Base-by-base conservation (phyloP, 2,888 invertebrate genomes). In the Diaperis boleti region DNA sequence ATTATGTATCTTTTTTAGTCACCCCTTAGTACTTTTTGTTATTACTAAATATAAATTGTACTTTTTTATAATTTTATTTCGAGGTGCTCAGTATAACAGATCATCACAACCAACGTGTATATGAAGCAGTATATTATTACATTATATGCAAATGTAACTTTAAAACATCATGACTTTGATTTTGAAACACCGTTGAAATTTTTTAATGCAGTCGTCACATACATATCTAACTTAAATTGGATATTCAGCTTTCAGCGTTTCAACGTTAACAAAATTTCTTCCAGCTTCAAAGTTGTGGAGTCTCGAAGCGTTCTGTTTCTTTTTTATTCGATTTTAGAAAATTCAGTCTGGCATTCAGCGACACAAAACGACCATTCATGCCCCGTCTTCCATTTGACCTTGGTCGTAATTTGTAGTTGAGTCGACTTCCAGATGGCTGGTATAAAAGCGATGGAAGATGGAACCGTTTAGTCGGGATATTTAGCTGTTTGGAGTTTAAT, bases 401-500 rank as follows among this genome's bases (percentile, higher is more conserved):
- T 62, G 62, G 10, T 14, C 49, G 49, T 59, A 49, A 49, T 49
- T 59, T 59, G 42, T 52, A 29, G 44, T 39, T 31, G 18, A 60
- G 39, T 13, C 55, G 41, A 55, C 47, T 55, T 45, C 62, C 62
- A 62, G 62, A 62, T 62, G 62, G 33, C 45, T 42, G 13, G 20
- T 33, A 56, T 56, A 26, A 56, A 22, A 44, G 39, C 47, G 56
- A 52, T 52, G 37, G 18, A 55, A 29, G 54, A 55, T 55, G 55
- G 54, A 49, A 41, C 56, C 59, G 42, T 59, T 59, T 49, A 57
- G 57, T 22, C 45, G 18, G 33, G 55, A 55, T 55, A 55, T 55
- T 55, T 57, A 57, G 45, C 57, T 45, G 57, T 49, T 59, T 47
- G 52, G 44, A 52, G 63, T 59, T 59, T 59, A 63, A 63, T 63